These are phyloP conservation scores for Caenorhabditis wallacei DNA, from an alignment of 2,888 invertebrate species.

Conservation along the genomic window DNA sequence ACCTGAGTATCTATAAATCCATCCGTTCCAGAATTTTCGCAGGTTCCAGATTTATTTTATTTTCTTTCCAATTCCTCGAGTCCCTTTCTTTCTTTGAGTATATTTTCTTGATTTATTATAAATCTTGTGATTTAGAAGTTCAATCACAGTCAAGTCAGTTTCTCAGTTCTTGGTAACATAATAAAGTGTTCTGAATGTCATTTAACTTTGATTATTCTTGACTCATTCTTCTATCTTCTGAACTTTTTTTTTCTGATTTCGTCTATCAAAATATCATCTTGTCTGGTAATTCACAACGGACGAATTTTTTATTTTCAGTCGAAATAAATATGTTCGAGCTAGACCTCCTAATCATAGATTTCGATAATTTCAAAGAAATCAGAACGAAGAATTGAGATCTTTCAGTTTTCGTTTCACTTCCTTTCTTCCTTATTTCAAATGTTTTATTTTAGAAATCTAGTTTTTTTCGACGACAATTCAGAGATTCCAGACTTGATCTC, in stretches of 20 bases:
- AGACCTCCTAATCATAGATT: slow-evolving; percentile 5
- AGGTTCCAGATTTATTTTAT: too few relatives aligned
- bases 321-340: not conserved
- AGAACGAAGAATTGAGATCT: not conserved
- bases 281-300: slow-evolving; percentile 10
- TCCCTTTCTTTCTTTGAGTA: too few relatives aligned
- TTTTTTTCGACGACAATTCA: too few relatives aligned
- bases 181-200: not conserved
- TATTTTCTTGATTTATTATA: too few relatives aligned
- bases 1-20: too few relatives aligned
- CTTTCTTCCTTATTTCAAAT: too few relatives aligned
- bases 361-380: not conserved
- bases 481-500: too few relatives aligned
- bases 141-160: not conserved
- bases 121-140: not conserved
- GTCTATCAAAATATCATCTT: slow-evolving; percentile 3
- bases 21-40: too few relatives aligned
- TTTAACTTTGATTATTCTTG: slow-evolving; percentile 6
- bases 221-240: slow-evolving; percentile 23
- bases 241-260: slow-evolving; percentile 20
- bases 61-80: too few relatives aligned
- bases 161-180: not conserved
- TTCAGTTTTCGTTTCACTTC: too few relatives aligned
- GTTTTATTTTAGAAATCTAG: too few relatives aligned
- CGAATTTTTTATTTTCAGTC: slow-evolving; percentile 6